Conservation (phyloP, 2,888 invertebrate species). For the Plebejus melissa region DNA sequence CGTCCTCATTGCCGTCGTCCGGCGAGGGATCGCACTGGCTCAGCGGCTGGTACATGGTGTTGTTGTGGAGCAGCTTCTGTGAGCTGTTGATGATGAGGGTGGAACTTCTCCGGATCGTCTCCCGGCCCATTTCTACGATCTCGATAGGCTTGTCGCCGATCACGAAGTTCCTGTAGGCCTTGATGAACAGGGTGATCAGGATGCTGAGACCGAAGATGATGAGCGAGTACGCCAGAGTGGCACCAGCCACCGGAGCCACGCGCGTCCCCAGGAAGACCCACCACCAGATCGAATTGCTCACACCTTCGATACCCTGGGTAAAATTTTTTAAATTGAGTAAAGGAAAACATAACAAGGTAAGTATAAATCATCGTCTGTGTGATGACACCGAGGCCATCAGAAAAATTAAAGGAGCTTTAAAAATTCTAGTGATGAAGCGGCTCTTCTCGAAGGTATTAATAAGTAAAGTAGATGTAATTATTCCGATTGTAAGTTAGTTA, state of each 20-base stretch:
- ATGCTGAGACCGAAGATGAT: constrained; percentile 83
- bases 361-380: no score
- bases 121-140: constrained; percentile 87
- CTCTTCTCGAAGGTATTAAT: neutral
- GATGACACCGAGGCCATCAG: no score
- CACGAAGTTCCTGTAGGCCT: constrained; percentile 86
- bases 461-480: neutral
- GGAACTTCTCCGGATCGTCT: constrained; percentile 83
- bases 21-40: constrained; percentile 37
- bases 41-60: constrained; percentile 70
- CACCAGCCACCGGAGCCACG: constrained; percentile 85
- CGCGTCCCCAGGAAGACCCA: constrained; percentile 91
- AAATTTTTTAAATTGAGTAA: constrained; percentile 27
- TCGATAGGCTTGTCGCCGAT: constrained; percentile 84
- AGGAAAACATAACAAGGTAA: neutral
- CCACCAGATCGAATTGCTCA: constrained; percentile 87
- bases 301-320: constrained; percentile 85
- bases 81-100: constrained; percentile 79
- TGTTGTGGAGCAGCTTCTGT: constrained; percentile 78
- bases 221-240: constrained; percentile 84
- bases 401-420: neutral
- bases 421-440: no score
- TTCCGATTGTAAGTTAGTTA: constrained; percentile 45
- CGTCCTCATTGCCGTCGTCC: constrained; percentile 37
- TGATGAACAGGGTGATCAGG: constrained; percentile 83